Evolutionary conservation across 2,797 vertebrate species (phyloP).

Genomic region (Phrynocephalus guinanensis): DNA sequence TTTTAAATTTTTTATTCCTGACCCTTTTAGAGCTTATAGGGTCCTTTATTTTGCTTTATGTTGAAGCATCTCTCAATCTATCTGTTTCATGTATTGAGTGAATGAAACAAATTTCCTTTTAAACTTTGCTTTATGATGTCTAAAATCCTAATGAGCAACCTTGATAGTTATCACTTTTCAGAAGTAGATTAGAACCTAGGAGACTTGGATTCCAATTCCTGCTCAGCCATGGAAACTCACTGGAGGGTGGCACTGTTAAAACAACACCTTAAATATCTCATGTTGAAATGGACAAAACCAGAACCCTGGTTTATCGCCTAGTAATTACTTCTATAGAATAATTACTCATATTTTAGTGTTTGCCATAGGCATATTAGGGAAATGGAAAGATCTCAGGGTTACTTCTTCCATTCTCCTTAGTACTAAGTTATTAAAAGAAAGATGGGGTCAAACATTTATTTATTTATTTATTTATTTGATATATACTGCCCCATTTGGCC

Average conservation of each 20-base stretch:
- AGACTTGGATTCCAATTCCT: no score
- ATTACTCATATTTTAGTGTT: not conserved
- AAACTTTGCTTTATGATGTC: not conserved
- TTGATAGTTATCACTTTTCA: not conserved
- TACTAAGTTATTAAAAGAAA: constrained; percentile 38
- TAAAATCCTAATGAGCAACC: not conserved
- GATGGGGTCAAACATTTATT: not conserved
- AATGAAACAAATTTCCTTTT: no score
- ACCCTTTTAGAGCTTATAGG: not conserved
- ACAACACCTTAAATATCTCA: no score
- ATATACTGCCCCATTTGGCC: no score
- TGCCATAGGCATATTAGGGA: not conserved
- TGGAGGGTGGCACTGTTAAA: no score
- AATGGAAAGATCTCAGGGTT: not conserved
- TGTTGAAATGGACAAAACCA: no score
- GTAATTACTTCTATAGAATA: not conserved
- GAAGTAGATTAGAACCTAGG: no score
- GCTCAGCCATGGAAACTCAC: no score
- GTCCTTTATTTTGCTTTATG: not conserved
- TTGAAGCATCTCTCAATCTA: no score
- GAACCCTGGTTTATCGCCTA: not conserved
- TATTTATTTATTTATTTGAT: no score
- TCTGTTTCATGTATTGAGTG: no score
- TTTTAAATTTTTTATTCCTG: not conserved
- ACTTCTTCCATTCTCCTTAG: constrained; percentile 6